Conservation (phyloP, 2,113 vertebrate genomes). For the Nibea albiflora region DNA sequence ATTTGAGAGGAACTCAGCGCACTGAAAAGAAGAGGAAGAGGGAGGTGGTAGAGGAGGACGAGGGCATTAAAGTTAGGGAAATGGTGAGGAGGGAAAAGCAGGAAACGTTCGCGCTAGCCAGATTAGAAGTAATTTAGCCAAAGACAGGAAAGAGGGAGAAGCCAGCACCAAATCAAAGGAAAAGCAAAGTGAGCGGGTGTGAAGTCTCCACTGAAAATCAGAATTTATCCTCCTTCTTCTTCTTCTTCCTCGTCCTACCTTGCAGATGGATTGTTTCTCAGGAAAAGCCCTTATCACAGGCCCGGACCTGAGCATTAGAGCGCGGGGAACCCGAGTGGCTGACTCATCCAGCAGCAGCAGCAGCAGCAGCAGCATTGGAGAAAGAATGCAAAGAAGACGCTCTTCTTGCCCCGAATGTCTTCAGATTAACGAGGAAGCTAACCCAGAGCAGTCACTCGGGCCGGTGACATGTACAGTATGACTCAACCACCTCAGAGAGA, state of each 20-base stretch:
- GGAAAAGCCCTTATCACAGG: conserved; percentile 71
- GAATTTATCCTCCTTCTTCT: conserved; percentile 29
- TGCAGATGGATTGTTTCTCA: conserved; percentile 60
- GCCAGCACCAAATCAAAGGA: conserved; percentile 42
- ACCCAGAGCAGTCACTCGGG: conserved; percentile 53
- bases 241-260: conserved; percentile 35
- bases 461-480: conserved; percentile 37
- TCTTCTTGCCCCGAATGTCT: conserved; percentile 34
- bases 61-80: conserved; percentile 62
- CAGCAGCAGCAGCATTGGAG: background rate
- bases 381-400: conserved; percentile 31
- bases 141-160: conserved; percentile 37
- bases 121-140: conserved; percentile 45
- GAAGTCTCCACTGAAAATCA: conserved; percentile 36
- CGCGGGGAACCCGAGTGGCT: conserved; percentile 60
- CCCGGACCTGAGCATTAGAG: conserved; percentile 61
- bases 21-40: conserved; percentile 64
- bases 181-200: conserved; percentile 50
- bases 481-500: conserved; percentile 63
- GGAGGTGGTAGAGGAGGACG: conserved; percentile 52
- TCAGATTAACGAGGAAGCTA: conserved; percentile 52
- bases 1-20: conserved; percentile 75
- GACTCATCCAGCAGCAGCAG: conserved; percentile 70
- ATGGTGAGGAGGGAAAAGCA: conserved; percentile 29
- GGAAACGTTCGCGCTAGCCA: conserved; percentile 49